A percentile compares a stretch with the other conserved stretches of the same genome.
Conservation (phyloP, 2,888 invertebrate genomes). For the Agrotis ipsilon region DNA sequence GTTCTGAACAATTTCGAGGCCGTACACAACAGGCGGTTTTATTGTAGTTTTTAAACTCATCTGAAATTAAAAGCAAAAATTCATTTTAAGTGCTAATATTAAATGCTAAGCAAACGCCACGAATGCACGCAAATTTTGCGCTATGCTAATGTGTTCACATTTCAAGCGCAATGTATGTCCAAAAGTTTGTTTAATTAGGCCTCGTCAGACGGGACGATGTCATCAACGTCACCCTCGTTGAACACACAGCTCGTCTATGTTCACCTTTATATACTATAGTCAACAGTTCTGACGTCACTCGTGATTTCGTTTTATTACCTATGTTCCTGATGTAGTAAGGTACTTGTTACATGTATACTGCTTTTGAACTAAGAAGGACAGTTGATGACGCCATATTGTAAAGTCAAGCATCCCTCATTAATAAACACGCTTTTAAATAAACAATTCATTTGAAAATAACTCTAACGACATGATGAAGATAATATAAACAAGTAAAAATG, state of each 20-base stretch:
- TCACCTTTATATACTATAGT: conserved; percentile 9
- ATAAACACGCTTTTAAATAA: too few relatives aligned
- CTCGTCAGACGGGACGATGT: conserved; percentile 41
- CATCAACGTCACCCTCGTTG: conserved; percentile 33
- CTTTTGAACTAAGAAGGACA: too few relatives aligned
- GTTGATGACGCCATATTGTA: too few relatives aligned
- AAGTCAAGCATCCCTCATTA: too few relatives aligned
- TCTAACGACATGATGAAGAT: too few relatives aligned
- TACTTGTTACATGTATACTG: too few relatives aligned
- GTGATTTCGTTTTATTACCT: background rate
- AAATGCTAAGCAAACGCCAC: background rate
- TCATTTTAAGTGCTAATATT: background rate
- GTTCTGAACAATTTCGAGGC: too few relatives aligned
- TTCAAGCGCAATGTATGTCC: conserved; percentile 20
- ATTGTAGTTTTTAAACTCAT: background rate
- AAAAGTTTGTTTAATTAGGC: conserved; percentile 58
- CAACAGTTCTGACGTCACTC: background rate
- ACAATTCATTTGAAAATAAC: too few relatives aligned
- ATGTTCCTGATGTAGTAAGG: too few relatives aligned
- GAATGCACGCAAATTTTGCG: conserved; percentile 14
- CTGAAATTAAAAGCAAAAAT: background rate
- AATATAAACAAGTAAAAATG: too few relatives aligned
- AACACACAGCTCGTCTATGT: conserved; percentile 15
- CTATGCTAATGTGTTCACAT: conserved; percentile 20
- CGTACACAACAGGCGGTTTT: background rate